Evolutionary conservation across 2,888 invertebrate genomes (phyloP).

Genomic region (Euproctis similis): DNA sequence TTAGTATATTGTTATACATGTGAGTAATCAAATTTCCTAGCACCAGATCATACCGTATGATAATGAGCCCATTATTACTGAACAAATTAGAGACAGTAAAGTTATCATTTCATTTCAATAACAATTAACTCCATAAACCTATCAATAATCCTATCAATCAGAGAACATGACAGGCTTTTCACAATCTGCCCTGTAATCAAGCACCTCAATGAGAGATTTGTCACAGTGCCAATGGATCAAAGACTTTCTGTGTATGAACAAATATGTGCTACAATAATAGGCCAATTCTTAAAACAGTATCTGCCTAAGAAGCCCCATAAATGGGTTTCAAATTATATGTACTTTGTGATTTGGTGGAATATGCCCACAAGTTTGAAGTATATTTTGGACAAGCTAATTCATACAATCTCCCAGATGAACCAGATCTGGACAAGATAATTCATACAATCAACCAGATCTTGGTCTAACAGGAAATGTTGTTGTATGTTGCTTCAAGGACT

Average conservation of each 20-base stretch:
- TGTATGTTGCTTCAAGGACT: constrained; percentile 24
- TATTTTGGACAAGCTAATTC: constrained; percentile 32
- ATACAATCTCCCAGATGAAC: constrained; percentile 19
- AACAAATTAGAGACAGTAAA: constrained; percentile 24
- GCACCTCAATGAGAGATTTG: constrained; percentile 24
- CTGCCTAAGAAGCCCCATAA: constrained; percentile 22
- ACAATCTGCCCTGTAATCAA: constrained; percentile 22
- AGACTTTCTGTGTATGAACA: constrained; percentile 24
- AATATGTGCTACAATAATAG: constrained; percentile 28
- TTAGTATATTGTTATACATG: constrained; percentile 13
- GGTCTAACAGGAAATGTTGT: constrained; percentile 10
- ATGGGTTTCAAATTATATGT: constrained; percentile 7
- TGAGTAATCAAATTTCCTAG: constrained; percentile 12
- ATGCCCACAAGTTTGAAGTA: constrained; percentile 4
- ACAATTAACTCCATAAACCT: constrained; percentile 6
- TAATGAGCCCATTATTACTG: constrained; percentile 11
- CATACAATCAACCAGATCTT: constrained; percentile 19
- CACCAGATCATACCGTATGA: constrained; percentile 12
- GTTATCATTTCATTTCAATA: constrained; percentile 2
- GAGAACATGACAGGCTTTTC: constrained; percentile 9
- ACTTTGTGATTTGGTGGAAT: constrained; percentile 6
- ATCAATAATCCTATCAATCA: constrained; percentile 12
- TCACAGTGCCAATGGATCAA: constrained; percentile 23
- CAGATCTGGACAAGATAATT: constrained; percentile 34
- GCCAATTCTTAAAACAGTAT: constrained; percentile 28